Conservation (phyloP, 2,797 vertebrate genomes). For the Semotilus atromaculatus region DNA sequence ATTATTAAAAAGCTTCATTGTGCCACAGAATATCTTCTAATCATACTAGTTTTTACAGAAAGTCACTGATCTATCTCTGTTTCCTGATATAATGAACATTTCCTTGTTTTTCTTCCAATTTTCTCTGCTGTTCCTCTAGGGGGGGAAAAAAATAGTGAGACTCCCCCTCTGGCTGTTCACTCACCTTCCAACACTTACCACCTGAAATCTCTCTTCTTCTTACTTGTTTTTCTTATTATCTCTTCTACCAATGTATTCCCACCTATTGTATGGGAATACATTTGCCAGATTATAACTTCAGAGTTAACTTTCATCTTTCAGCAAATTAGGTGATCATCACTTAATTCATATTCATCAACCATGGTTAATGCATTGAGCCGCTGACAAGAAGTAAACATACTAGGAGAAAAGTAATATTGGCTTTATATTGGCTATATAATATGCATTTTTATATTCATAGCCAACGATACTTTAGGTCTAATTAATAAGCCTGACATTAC, state of each 20-base stretch:
- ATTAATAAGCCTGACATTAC: constrained; percentile 2
- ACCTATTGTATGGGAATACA: not conserved
- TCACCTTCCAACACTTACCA: not conserved
- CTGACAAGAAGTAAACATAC: not conserved
- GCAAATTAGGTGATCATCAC: not conserved
- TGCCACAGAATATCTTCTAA: not conserved
- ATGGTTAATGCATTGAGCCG: not conserved
- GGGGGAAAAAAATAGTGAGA: not conserved
- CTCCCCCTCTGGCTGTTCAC: constrained; percentile 2
- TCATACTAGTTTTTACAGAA: not conserved
- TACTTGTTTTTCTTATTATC: not conserved
- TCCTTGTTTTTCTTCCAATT: constrained; percentile 11
- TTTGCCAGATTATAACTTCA: too few relatives aligned
- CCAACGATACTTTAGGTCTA: not conserved
- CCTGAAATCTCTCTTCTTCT: not conserved
- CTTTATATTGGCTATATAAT: not conserved
- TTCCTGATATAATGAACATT: constrained; percentile 14
- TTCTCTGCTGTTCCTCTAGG: not conserved
- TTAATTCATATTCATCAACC: constrained; percentile 6
- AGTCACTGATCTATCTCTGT: not conserved
- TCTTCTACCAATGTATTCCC: not conserved
- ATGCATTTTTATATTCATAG: not conserved
- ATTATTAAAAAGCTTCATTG: not conserved
- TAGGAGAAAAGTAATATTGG: not conserved
- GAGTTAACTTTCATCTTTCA: not conserved